Base-by-base conservation (phyloP, 2,797 vertebrate species). In the Scolopax bukidnonensis region DNA sequence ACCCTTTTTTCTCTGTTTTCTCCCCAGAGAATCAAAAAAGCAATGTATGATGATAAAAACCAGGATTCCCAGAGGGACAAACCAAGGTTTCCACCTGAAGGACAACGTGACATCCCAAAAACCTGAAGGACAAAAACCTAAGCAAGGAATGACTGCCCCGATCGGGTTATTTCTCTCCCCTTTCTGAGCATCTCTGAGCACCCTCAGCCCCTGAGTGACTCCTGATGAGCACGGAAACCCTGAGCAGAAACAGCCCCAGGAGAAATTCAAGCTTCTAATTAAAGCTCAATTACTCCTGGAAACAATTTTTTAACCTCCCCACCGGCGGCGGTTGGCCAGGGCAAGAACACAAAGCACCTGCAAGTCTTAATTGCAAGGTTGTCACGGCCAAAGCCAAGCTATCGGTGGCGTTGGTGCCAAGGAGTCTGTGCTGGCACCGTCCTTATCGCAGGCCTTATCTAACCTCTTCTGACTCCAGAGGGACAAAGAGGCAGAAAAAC, bases 251-350 rank as follows among this genome's bases (percentile, higher is more conserved):
- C 33, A 32, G 67, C 84, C 45, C n/a, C 1, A 1, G 25, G 78
- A 57, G n/a, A 23, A 91, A 87, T 70, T 69, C 61, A 56, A 30
- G 18, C 45, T 85, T 53, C 64, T 89, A 70, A 95, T 90, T 68
- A 92, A 92, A 16, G 28, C 40, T 75, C 50, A 83, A 48, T 94
- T 89, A 93, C 41, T 83, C 54, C 84, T 82, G 63, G 51, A 90
- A 95, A 93, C 41, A 64, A 16, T 45, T 89, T 90, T 87, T 94
- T 73, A 73, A 76, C 70, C 70, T n/a, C 56, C 76, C 28, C 82
- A 61, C 11, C 0, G 0, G 0, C 51, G 76, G 76, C 57, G 76
- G 78, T 70, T 41, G 88, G 71, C 76, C 61, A 80, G 76, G 75
- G 59, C 41, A 43, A 60, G 91, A 83, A 50, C 75, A 17, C 32